Evolutionary conservation across 2,113 vertebrate genomes (phyloP).

Genomic region (Regulus satrapa): DNA sequence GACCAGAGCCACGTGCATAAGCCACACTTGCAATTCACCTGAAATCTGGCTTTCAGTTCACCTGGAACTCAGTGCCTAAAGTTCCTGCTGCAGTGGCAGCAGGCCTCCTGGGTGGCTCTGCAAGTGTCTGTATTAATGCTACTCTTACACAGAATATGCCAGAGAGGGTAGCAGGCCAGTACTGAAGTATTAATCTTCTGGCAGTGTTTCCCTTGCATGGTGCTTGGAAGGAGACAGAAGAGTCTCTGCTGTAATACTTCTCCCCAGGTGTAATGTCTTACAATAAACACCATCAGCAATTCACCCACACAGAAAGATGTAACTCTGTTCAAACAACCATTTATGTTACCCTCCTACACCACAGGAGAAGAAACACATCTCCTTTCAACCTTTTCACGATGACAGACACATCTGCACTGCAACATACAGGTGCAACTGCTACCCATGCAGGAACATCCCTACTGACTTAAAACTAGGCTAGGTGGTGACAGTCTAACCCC

Average conservation of each 20-base stretch:
- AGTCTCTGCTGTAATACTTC: not conserved
- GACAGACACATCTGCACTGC: not conserved
- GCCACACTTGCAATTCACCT: not conserved
- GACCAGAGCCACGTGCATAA: not conserved
- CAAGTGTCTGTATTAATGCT: not conserved
- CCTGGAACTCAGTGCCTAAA: not conserved
- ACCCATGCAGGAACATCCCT: not conserved
- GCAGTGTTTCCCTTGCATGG: not conserved
- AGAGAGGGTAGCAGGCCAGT: not conserved
- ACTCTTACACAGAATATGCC: not conserved
- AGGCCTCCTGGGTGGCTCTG: not conserved
- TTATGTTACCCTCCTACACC: not conserved
- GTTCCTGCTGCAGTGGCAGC: not conserved
- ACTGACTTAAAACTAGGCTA: not conserved
- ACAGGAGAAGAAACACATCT: not conserved
- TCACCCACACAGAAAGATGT: conserved; percentile 4
- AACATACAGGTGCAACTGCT: not conserved
- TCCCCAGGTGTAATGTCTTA: not conserved
- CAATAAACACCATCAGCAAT: not conserved
- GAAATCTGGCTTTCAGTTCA: not conserved
- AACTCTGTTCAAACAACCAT: not conserved
- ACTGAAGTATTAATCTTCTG: not conserved
- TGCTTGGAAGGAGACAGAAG: not conserved
- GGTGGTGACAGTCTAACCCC: not conserved
- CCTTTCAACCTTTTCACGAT: not conserved